Evolutionary conservation across 2,797 vertebrate species (phyloP).

Genomic region (Semotilus atromaculatus): DNA sequence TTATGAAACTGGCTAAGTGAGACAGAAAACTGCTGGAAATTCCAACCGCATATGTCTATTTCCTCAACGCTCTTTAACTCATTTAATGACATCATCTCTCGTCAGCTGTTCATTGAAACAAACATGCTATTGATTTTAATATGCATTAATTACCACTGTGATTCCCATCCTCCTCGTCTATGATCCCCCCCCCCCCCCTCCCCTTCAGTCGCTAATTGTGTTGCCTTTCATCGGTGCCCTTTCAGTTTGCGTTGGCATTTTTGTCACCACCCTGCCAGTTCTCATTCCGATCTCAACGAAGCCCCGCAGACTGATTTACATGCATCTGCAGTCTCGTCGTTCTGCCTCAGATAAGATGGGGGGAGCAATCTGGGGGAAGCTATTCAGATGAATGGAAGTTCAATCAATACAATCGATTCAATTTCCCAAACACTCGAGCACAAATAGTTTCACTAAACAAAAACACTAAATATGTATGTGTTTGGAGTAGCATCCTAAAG

Average conservation of each 20-base stretch:
- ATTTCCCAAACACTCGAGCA: slow-evolving; percentile 41
- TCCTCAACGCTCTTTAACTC: background rate
- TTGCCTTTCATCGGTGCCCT: slow-evolving; percentile 52
- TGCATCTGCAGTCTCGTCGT: slow-evolving; percentile 49
- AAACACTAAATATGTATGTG: slow-evolving; percentile 2
- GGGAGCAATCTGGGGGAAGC: slow-evolving; percentile 39
- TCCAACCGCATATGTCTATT: background rate
- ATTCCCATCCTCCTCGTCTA: slow-evolving; percentile 34
- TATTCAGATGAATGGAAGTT: slow-evolving; percentile 58
- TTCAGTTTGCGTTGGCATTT: slow-evolving; percentile 49
- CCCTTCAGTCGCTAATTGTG: slow-evolving; percentile 53
- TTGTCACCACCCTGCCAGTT: slow-evolving; percentile 49
- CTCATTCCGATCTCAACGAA: slow-evolving; percentile 45
- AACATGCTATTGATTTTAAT: slow-evolving; percentile 57
- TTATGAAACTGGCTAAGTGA: background rate
- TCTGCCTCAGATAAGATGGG: slow-evolving; percentile 39
- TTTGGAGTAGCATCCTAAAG: slow-evolving; percentile 7
- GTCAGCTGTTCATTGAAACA: slow-evolving; percentile 49
- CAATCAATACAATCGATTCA: slow-evolving; percentile 46
- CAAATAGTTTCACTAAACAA: slow-evolving; percentile 20
- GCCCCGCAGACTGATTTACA: slow-evolving; percentile 60
- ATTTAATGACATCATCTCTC: slow-evolving; percentile 30
- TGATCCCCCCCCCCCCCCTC: slow-evolving; percentile 10
- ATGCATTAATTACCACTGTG: slow-evolving; percentile 56
- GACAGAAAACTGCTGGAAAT: background rate